phyloP scores from a whole-genome alignment of 2,888 invertebrate genomes.

The Zonitis immaculata region DNA sequence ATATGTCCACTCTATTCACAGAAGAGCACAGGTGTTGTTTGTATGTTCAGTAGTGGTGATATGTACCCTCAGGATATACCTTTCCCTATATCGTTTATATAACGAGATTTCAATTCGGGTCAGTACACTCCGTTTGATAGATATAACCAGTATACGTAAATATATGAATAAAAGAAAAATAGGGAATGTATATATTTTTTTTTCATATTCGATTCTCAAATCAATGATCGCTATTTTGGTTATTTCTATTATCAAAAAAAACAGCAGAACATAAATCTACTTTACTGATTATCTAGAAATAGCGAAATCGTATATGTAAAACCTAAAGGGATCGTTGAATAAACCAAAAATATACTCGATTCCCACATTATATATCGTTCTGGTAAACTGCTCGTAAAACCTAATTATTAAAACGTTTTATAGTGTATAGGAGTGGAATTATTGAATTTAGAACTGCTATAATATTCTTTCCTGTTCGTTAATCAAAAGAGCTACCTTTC shows the following conservation, averaged over 20 bases:
- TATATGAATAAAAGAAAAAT: too few species aligned
- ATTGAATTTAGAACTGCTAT: too few species aligned
- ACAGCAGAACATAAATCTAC: too few species aligned
- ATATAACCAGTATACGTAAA: too few species aligned
- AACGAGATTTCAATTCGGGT: constrained; percentile 25
- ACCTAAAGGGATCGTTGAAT: background rate
- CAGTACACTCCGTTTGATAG: constrained; percentile 28
- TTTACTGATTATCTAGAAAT: too few species aligned
- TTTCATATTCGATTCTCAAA: too few species aligned
- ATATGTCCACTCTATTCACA: background rate
- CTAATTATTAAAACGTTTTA: background rate
- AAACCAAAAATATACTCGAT: background rate
- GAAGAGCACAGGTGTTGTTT: background rate
- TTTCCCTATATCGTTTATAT: background rate
- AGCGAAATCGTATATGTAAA: too few species aligned
- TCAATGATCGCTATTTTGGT: too few species aligned
- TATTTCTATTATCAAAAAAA: too few species aligned
- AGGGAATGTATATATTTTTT: too few species aligned
- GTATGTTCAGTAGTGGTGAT: background rate
- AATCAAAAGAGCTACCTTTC: background rate
- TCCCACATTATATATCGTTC: background rate
- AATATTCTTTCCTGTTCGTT: background rate
- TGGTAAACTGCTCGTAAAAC: background rate
- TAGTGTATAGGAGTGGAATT: background rate
- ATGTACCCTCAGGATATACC: background rate